Evolutionary conservation across 2,113 vertebrate species (phyloP).

Genomic region (Atrichornis clamosus): DNA sequence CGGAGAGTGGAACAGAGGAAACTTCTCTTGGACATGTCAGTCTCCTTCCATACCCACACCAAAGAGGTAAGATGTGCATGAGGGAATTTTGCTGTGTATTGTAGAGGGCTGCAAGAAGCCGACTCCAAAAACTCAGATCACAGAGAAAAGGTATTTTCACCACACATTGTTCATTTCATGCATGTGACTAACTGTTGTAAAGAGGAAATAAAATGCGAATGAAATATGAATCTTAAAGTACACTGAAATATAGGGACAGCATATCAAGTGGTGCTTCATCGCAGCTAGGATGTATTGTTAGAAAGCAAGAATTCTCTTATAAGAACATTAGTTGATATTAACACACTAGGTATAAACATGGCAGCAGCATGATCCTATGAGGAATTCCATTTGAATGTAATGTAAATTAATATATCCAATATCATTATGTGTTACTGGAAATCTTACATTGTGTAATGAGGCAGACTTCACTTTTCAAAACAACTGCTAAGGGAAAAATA

Average conservation of each 20-base stretch:
- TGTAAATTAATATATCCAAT: slow-evolving; percentile 57
- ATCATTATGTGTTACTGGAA: slow-evolving; percentile 27
- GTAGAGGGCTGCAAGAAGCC: neutral
- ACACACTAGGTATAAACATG: neutral
- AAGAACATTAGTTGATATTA: slow-evolving; percentile 15
- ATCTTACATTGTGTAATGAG: slow-evolving; percentile 57
- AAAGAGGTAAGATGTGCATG: slow-evolving; percentile 86
- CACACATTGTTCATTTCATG: neutral
- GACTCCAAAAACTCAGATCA: neutral
- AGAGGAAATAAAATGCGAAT: neutral
- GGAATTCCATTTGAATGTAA: slow-evolving; percentile 43
- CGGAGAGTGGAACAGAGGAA: slow-evolving; percentile 96
- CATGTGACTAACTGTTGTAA: neutral
- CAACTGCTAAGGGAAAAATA: neutral
- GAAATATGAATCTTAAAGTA: neutral
- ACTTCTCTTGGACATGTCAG: slow-evolving; percentile 96
- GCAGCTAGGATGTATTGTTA: neutral
- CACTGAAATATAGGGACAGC: neutral
- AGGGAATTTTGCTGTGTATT: neutral
- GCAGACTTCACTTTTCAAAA: slow-evolving; percentile 50
- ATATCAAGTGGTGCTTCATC: neutral
- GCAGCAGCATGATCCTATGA: neutral
- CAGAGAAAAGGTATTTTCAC: neutral
- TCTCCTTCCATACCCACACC: slow-evolving; percentile 98
- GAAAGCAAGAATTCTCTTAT: slow-evolving; percentile 22